Conservation (phyloP, 2,113 vertebrate genomes). For the Eptesicus fuscus region DNA sequence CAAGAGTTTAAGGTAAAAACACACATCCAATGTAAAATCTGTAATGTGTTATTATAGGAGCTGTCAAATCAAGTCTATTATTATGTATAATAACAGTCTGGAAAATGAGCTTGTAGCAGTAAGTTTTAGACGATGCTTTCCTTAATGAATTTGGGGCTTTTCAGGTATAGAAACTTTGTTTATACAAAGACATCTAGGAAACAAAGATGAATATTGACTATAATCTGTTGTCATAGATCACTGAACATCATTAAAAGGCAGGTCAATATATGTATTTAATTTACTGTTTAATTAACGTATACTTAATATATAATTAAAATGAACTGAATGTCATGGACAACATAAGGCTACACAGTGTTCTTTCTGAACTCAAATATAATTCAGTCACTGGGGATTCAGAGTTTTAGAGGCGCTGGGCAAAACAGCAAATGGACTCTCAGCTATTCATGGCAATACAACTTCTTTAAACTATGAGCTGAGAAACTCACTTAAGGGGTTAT, state of each 20-base stretch:
- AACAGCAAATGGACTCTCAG: not conserved
- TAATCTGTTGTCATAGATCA: constrained; percentile 23
- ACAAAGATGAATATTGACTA: constrained; percentile 48
- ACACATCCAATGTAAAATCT: constrained; percentile 53
- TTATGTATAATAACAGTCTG: constrained; percentile 75
- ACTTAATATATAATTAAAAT: constrained; percentile 46
- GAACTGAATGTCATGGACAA: not conserved
- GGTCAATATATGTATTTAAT: not conserved
- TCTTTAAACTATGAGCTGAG: not conserved
- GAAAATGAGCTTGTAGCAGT: constrained; percentile 70
- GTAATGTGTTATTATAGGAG: constrained; percentile 73
- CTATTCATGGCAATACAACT: not conserved
- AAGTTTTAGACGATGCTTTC: constrained; percentile 59
- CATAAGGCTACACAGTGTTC: not conserved
- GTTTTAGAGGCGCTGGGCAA: not conserved
- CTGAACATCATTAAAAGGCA: constrained; percentile 23
- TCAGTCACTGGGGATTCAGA: not conserved
- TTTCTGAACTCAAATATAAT: not conserved
- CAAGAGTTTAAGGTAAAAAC: constrained; percentile 56
- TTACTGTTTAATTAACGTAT: constrained; percentile 20
- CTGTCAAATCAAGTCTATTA: constrained; percentile 72
- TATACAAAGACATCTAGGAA: constrained; percentile 47
- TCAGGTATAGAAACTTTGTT: constrained; percentile 45
- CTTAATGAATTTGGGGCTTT: constrained; percentile 56
- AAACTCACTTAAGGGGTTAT: not conserved